Conservation (phyloP, 2,113 vertebrate genomes). For the Eptesicus fuscus region DNA sequence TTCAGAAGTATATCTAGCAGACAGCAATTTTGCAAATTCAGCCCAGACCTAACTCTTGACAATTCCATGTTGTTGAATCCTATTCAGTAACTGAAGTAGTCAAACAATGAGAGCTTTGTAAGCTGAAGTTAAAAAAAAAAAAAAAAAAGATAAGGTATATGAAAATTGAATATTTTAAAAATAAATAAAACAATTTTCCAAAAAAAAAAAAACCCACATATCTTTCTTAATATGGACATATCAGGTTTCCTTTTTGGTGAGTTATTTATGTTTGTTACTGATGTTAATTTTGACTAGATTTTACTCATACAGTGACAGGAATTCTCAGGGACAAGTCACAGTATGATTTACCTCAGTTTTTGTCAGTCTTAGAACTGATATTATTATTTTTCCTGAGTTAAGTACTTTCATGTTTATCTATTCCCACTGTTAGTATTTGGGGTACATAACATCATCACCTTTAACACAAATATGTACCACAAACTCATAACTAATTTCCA, state of each 20-base stretch:
- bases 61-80: not conserved
- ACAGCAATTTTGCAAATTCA: slow-evolving; percentile 53
- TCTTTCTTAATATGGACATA: not conserved
- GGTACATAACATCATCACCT: not conserved
- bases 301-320: not conserved
- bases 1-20: slow-evolving; percentile 48
- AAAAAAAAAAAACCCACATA: not conserved
- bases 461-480: not conserved
- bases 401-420: not conserved
- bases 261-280: not conserved
- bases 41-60: slow-evolving; percentile 6
- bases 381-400: not conserved
- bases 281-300: not conserved
- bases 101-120: not conserved
- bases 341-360: not conserved
- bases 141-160: not conserved
- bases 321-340: not conserved
- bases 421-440: not conserved
- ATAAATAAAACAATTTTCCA: not conserved
- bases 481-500: not conserved
- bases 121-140: not conserved
- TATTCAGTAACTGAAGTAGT: not conserved
- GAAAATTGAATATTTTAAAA: not conserved
- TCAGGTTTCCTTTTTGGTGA: not conserved
- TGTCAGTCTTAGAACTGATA: not conserved